Evolutionary conservation across 1,140 invertebrate genomes (phyloP), one percentile per base, ranked within the genome.

Genomic region (Globodera ellingtonae): DNA sequence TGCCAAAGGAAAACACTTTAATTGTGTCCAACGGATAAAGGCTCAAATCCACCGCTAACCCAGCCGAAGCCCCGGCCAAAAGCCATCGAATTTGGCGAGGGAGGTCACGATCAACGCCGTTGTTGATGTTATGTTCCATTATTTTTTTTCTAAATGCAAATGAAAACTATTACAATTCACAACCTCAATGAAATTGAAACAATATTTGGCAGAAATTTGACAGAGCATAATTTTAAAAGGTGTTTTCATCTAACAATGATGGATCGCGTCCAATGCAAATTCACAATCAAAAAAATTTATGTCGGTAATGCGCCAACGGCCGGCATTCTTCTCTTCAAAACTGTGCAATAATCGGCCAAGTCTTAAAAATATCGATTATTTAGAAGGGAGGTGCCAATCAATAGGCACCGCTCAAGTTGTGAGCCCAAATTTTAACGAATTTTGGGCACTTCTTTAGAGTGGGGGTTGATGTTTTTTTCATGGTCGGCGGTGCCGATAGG

Each of bases 1-100:
- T 35, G 0, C 3, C 35, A 35, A 35, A 35, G 35, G 3, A 35
- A 35, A 35, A 35, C 44, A 75, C 73, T 46, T 98, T 98, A 4
- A 98, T 90, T 0, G 96, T 98, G 90, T 98, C 97, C 75, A 98
- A 90, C 4, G 96, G 96, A 73, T 89, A 89, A 15, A 89, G 78
- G n/a, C 85, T 84, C 21, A 89, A 75, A 76, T 89, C 87, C 0
- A 89, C 87, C 8, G 88, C 84, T 13, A 89, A 71, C 6, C 87
- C 87, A 71, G 87, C 87, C 15, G 80, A 35, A 13, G 87, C 87
- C 8, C 87, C 87, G 74, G 83, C 81, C 24, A 85, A 65, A 4
- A 89, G 76, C 83, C 82, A 87, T 69, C 86, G 75, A 18, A 87
- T 47, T 65, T 78, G 52, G 72, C 81, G 6, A 24, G 46, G 3